Evolutionary conservation across 1,140 invertebrate species (phyloP), one percentile per base, ranked within the genome.

Genomic region (Melipona quadrifasciata): DNA sequence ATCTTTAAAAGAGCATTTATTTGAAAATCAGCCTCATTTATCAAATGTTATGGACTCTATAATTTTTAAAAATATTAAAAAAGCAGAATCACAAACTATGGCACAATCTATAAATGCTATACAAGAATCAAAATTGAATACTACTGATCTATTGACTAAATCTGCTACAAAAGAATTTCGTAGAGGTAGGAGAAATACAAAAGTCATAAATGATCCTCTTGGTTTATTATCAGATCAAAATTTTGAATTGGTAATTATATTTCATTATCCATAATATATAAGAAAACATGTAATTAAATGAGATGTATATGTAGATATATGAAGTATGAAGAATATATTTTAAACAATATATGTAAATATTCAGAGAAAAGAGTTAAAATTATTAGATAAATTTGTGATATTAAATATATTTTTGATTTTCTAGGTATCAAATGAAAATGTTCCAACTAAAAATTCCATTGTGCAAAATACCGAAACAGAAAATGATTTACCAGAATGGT

Each of bases 401-500:
- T 58, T 68, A 39, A 81, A 73, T 47, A 80, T 65, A 65, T 53
- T 76, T 78, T 77, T 80, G 67, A 77, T 51, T 83, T 88, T 73
- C 85, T 57, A 88, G 86, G 17, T 71, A 68, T 70, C 19, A 70
- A 79, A 90, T 65, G 76, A 31, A 58, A 71, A 58, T 78, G 17
- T 86, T 14, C 47, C 19, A 8, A 27, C 21, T 67, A 74, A 71
- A 76, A 80, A 83, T 24, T n/a, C 24, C 65, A 47, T 6, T 71
- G 73, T 53, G 75, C 70, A 74, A 19, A 83, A 87, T 87, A 55
- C 55, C 17, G 72, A 76, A 61, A 71, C 51, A 17, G 67, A 86
- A 53, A 88, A 94, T 68, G 86, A 93, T 87, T 89, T 94, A 53
- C 94, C 94, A 83, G 92, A 93, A 83, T 94, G 94, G 94, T 89